Percentiles rank a stretch among this genome's conserved stretches.
Evolutionary conservation across 2,113 vertebrate genomes (phyloP).

Genomic region (Chloropsis cyanopogon): DNA sequence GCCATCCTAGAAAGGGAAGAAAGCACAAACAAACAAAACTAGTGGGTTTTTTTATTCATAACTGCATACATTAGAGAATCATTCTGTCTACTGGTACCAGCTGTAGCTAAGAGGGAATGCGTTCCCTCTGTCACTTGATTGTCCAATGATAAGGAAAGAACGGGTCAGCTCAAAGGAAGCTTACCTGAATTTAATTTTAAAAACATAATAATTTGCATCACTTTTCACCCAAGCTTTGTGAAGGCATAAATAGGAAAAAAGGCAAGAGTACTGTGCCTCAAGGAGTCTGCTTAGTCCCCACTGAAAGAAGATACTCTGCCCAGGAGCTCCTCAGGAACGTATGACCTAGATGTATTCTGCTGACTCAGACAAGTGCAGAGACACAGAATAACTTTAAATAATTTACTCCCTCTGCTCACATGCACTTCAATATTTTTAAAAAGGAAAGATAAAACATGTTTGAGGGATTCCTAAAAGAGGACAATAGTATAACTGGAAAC

Average conservation of each 20-base stretch:
- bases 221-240: not conserved
- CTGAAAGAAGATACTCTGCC: not conserved
- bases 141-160: not conserved
- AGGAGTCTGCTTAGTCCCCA: not conserved
- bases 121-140: not conserved
- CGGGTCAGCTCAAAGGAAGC: not conserved
- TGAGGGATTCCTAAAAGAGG: not conserved
- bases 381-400: conserved; percentile 24
- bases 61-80: not conserved
- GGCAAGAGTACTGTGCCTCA: not conserved
- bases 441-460: not conserved
- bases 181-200: not conserved
- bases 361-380: conserved; percentile 40
- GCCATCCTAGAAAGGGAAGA: conserved; percentile 72
- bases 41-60: not conserved
- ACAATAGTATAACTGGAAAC: not conserved
- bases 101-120: not conserved
- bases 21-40: not conserved
- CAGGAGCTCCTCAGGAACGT: not conserved
- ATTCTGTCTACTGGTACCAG: not conserved
- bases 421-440: not conserved
- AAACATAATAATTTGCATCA: not conserved
- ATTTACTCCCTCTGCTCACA: not conserved
- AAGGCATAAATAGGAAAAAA: not conserved
- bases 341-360: conserved; percentile 41